Conservation (phyloP, 64 coral and sea anemone genomes). For the Actinia tenebrosa region DNA sequence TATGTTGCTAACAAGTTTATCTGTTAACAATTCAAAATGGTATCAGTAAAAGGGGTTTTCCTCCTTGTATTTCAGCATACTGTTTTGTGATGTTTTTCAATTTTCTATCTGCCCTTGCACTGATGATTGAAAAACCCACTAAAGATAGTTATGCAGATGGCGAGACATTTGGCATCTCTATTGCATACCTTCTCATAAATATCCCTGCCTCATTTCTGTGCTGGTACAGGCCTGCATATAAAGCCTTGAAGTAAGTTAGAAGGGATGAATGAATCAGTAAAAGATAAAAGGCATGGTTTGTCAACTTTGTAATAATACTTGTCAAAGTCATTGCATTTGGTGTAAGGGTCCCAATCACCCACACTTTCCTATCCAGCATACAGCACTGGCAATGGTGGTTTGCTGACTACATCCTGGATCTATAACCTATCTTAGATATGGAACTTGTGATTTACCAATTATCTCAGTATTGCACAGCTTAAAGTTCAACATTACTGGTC, state of each 20-base stretch:
- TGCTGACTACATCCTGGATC: too few relatives aligned
- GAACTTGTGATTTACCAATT: too few relatives aligned
- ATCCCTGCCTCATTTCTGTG: conserved; percentile 64
- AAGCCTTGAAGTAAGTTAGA: conserved; percentile 84
- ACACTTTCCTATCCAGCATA: too few relatives aligned
- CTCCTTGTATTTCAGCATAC: conserved; percentile 67
- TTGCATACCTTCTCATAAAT: conserved; percentile 72
- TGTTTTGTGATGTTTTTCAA: conserved; percentile 76
- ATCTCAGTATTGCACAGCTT: too few relatives aligned
- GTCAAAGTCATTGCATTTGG: too few relatives aligned
- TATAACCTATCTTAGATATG: too few relatives aligned
- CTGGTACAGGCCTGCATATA: conserved; percentile 85
- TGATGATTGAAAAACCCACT: conserved; percentile 29
- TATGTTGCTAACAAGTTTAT: background rate
- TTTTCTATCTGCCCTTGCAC: conserved; percentile 67
- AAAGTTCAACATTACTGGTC: too few relatives aligned
- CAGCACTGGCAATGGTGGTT: too few relatives aligned
- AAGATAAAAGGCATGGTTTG: background rate
- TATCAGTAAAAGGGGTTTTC: background rate
- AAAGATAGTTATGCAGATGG: conserved; percentile 7
- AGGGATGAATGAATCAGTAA: background rate
- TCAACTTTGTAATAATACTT: too few relatives aligned
- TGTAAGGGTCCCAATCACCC: too few relatives aligned
- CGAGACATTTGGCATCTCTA: conserved; percentile 63
- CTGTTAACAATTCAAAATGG: background rate